Base-by-base conservation (phyloP, 1,140 invertebrate species). In the Leptinotarsa lineolata region DNA sequence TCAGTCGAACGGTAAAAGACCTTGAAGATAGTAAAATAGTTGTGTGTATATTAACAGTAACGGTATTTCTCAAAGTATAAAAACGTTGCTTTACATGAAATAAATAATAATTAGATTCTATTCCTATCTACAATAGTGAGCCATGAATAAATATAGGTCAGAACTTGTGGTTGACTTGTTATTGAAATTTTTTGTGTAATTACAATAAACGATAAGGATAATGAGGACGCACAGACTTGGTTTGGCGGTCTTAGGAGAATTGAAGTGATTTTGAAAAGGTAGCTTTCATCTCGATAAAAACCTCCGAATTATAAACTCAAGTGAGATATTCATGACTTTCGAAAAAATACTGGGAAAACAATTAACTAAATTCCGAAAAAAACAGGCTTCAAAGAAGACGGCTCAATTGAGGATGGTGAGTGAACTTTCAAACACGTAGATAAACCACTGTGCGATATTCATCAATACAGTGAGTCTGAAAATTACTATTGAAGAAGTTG, bases 31-130 rank as follows among this genome's bases (percentile, higher is more conserved):
- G 48, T 54, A 8, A n/a, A 54, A 54, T 54, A 54, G 13, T 15
- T 18, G n/a, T 18, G 48, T 54, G 48, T n/a, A n/a, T n/a, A 16
- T 54, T n/a, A 54, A 30, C 30, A 30, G 30, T 39, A 54, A 54
- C 48, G 48, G 48, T 54, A 54, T 54, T 54, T 54, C 48, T 54
- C 48, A 54, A 54, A 54, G 48, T 54, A 54, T 54, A 18, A 54
- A 54, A 54, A 54, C n/a, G 6, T 18, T 18, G 48, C 15, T 54
- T 16, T 54, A 54, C n/a, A 54, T 54, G n/a, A 54, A 54, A 54
- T 54, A 54, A 4, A 54, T 18, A 54, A 54, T 54, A 54, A 54
- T 54, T 54, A 54, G 15, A 16, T 54, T 54, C 48, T 54, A 18
- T 54, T 54, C n/a, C 48, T 54, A 54, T 54, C 48, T 54, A 54